These are phyloP conservation scores for Sphenopsis melanotis DNA, from an alignment of 2,797 vertebrate genomes.

Conservation along the genomic window DNA sequence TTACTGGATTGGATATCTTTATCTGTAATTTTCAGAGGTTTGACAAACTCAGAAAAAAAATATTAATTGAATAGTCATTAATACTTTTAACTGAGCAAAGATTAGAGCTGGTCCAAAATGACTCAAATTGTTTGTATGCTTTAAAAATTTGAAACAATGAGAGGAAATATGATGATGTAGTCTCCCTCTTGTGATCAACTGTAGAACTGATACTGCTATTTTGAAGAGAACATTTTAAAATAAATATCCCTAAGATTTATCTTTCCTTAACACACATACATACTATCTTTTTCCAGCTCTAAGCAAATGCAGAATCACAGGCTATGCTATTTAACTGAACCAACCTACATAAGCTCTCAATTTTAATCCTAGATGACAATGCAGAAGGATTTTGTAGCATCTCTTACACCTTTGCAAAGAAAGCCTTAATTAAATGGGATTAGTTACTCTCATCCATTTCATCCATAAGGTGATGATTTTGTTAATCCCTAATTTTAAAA, in stretches of 20 bases:
- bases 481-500: not conserved
- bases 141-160: constrained; percentile 14
- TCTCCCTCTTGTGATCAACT: constrained; percentile 41
- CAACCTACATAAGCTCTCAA: not conserved
- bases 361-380: constrained; percentile 1
- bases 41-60: constrained; percentile 39
- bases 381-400: constrained; percentile 11
- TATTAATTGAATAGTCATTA: not conserved
- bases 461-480: not conserved
- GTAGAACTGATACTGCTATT: not conserved
- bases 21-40: constrained; percentile 77
- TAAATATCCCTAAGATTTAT: not conserved
- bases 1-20: constrained; percentile 95
- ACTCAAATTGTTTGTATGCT: not conserved
- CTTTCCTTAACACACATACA: not conserved
- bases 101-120: constrained; percentile 4
- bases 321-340: not conserved
- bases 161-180: not conserved
- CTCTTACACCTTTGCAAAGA: constrained; percentile 43
- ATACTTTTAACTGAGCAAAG: not conserved
- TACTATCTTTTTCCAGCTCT: not conserved
- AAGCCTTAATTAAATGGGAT: constrained; percentile 40
- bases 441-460: constrained; percentile 11
- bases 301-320: not conserved
- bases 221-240: not conserved